These are phyloP conservation scores for Molanna angustata DNA, from an alignment of 2,888 invertebrate species.

Conservation along the genomic window DNA sequence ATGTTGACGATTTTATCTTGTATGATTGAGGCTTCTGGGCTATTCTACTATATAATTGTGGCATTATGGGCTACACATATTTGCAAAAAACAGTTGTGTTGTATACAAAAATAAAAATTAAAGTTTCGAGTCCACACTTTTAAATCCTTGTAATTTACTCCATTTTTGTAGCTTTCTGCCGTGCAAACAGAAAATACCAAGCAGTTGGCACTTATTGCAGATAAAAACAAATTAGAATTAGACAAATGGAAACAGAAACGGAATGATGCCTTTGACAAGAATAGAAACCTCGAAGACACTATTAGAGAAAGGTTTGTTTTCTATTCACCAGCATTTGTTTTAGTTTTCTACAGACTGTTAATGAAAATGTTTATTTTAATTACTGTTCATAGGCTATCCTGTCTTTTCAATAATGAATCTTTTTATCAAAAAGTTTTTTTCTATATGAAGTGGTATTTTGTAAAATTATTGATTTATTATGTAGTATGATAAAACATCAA, in stretches of 20 bases:
- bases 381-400: neutral
- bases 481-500: no score
- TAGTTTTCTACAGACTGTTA: no score
- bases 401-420: no score
- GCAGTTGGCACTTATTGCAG: slow-evolving; percentile 21
- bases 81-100: no score
- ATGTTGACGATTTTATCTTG: no score
- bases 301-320: slow-evolving; percentile 58
- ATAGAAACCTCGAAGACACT: slow-evolving; percentile 54
- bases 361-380: neutral
- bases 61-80: no score
- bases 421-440: no score
- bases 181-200: slow-evolving; percentile 26
- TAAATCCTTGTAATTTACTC: neutral
- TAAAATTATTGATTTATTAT: no score
- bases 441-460: no score
- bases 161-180: slow-evolving; percentile 23
- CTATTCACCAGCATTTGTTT: no score
- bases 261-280: slow-evolving; percentile 52
- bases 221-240: slow-evolving; percentile 37
- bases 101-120: neutral
- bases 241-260: slow-evolving; percentile 52
- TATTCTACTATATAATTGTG: no score
- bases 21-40: no score
- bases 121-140: neutral